Base-by-base conservation (phyloP, 2,797 vertebrate genomes). In the Gorsachius magnificus region DNA sequence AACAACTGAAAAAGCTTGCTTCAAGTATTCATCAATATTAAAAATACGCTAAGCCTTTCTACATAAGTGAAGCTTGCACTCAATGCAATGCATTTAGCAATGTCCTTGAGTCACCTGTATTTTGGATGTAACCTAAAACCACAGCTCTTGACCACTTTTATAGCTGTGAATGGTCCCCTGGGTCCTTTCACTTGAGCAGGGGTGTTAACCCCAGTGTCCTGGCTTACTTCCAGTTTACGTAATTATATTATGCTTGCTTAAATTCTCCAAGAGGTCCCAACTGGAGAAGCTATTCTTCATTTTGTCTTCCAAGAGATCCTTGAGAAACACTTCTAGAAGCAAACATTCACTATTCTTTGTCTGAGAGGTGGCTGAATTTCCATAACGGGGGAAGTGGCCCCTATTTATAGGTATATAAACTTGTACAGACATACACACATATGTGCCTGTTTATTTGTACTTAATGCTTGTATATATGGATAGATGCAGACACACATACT, bases 81-180 rank as follows among this genome's bases (percentile, higher is more conserved):
- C 50, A 46, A 6, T 38, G 33, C 21, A 54, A 35, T 50, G 11
- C 16, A 57, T 87, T 93, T 64, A 84, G 33, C 68, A 95, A 89
- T 61, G 74, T 93, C 93, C 94, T 96, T 95, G 94, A 68, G 71
- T 93, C 71, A 96, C 85, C 87, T 95, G 78, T 17, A 69, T 80
- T 95, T 91, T 88, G 31, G 35, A 89, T 85, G 87, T 93, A 97
- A 96, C 56, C 14, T 91, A 95, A 97, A 94, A 84, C 93, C 78
- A 11, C 13, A 68, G 57, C 82, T 79, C 68, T 89, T 93, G 80
- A 72, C 88, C 82, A 90, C 31, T 96, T 97, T 94, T 96, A 90
- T 64, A 83, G 74, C 77, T 94, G 51, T 63, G 94, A 95, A 89
- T 5, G 3, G 71, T 96, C 94, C 95, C 94, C 36, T 79, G 90